Base-by-base conservation (phyloP, 2,888 invertebrate species). In the Cylindroiulus punctatus region DNA sequence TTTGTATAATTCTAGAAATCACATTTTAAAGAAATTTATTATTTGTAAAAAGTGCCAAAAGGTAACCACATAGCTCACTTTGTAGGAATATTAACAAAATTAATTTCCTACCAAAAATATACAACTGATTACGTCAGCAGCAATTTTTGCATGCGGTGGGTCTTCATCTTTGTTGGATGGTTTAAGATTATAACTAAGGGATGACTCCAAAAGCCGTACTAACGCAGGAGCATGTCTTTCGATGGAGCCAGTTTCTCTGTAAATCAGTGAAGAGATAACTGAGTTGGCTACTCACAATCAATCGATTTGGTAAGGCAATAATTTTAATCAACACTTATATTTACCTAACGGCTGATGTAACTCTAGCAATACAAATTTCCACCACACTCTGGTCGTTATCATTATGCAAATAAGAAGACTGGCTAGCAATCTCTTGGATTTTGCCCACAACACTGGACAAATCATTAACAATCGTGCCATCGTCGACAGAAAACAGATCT, bases 131-230 rank as follows among this genome's bases (percentile, higher is more conserved):
- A 98, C 94, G 92, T 98, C 98, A 83, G 97, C 96, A 30, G 97
- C 97, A 90, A 98, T 98, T 92, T 98, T 98, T 84, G 97, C 97
- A 93, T 98, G 98, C 0, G 98, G 97, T 57, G 97, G 96, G 92
- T 98, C 97, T 90, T 96, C 96, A 91, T 96, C 96, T 89, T 94
- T 92, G 32, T 93, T 91, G 47, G 93, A 92, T 0, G 96, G 95
- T 92, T 96, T 95, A 88, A 97, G 92, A 91, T 96, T 96, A 92
- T 97, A 96, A 90, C 95, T 94, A 88, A 98, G 92, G 90, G 97
- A 98, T 47, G 96, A 95, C 92, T 97, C 96, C 87, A 98, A 92
- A 86, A 98, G 92, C 76, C 94, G 94, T 32, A 98, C 96, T 88
- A 98, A 92, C 0, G 96, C 94, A 85, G 94, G 94, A 85, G 96